A percentile compares a stretch with the other conserved stretches of the same genome.
phyloP scores from a whole-genome alignment of 2,797 vertebrate species.

The Siniperca obscura region DNA sequence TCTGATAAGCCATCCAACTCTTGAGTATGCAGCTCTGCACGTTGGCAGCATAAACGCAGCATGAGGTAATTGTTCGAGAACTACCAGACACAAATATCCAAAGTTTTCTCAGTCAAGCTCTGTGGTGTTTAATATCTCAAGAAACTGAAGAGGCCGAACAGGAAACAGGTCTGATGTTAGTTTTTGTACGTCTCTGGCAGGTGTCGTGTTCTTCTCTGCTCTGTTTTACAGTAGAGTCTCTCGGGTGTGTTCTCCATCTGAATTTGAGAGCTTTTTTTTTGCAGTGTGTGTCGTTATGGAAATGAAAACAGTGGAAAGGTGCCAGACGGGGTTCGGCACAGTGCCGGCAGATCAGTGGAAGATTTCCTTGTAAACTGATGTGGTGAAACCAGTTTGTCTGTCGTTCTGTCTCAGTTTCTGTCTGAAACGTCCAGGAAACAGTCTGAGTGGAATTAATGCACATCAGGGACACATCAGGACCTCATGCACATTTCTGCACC shows the following conservation, averaged over 20 bases:
- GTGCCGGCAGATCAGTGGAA: conserved; percentile 18
- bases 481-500: not conserved
- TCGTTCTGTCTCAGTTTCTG: not conserved
- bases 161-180: not conserved
- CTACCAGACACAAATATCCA: not conserved
- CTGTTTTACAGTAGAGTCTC: not conserved
- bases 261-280: not conserved
- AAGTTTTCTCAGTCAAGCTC: not conserved
- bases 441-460: not conserved
- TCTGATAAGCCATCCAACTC: not conserved
- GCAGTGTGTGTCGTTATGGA: conserved; percentile 1
- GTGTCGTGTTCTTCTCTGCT: not conserved
- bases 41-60: conserved; percentile 1
- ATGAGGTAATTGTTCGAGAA: not conserved
- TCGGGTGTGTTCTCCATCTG: not conserved
- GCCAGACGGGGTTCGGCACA: not conserved
- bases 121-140: not conserved
- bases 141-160: not conserved
- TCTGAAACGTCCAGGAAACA: not conserved
- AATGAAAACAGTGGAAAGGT: conserved; percentile 9
- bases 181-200: not conserved
- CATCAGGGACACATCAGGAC: conserved; percentile 10
- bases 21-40: not conserved
- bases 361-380: not conserved
- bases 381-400: not conserved